Evolutionary conservation across 2,888 invertebrate species (phyloP).

Genomic region (Drosophila anomalata): DNA sequence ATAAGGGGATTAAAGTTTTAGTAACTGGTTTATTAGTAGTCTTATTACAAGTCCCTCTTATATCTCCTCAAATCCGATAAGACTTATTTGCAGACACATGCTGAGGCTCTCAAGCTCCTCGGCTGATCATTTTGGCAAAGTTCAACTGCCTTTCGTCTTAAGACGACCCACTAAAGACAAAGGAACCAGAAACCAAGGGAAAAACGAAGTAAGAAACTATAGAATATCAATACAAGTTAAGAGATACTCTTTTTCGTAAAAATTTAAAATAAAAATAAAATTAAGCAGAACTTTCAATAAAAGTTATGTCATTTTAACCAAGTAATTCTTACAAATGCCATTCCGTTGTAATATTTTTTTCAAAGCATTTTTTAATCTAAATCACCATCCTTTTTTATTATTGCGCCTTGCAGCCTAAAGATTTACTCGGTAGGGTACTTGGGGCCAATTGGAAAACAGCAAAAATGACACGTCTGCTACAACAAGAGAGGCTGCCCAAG

Average conservation of each 20-base stretch:
- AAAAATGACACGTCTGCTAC: slow-evolving; percentile 49
- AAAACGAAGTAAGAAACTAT: slow-evolving; percentile 48
- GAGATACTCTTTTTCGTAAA: background rate
- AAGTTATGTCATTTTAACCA: background rate
- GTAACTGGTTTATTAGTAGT: slow-evolving; percentile 22
- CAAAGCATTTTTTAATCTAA: background rate
- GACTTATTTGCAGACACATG: slow-evolving; percentile 26
- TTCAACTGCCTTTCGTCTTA: slow-evolving; percentile 65
- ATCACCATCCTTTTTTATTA: background rate
- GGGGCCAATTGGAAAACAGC: slow-evolving; percentile 43
- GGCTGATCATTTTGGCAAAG: slow-evolving; percentile 53
- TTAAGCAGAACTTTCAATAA: background rate
- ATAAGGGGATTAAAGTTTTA: background rate
- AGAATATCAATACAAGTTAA: background rate
- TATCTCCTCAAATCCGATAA: slow-evolving; percentile 34
- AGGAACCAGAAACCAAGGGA: slow-evolving; percentile 55
- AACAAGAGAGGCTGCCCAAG: slow-evolving; percentile 42
- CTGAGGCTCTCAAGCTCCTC: slow-evolving; percentile 11
- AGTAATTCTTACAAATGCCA: background rate
- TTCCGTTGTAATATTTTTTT: background rate
- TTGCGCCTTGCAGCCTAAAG: background rate
- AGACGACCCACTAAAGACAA: slow-evolving; percentile 69
- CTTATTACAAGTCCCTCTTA: slow-evolving; percentile 8
- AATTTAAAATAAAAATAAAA: background rate
- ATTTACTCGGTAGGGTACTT: slow-evolving; percentile 20